Evolutionary conservation across 2,113 vertebrate species (phyloP).

Genomic region (Crotalus helleri): DNA sequence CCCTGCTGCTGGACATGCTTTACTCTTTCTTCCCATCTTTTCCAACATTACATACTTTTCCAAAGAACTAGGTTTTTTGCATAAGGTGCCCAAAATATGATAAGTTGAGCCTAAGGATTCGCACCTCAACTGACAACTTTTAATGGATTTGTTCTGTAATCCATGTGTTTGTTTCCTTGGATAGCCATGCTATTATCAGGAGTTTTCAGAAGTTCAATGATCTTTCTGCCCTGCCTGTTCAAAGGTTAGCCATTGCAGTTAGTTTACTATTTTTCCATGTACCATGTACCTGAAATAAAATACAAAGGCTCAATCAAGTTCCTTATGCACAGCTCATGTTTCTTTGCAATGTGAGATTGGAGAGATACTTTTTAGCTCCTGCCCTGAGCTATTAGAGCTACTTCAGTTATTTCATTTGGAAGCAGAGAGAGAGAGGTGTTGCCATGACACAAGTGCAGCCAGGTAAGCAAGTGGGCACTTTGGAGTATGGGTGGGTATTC

Average conservation of each 20-base stretch:
- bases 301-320: not conserved
- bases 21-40: not conserved
- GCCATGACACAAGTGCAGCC: not conserved
- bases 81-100: not conserved
- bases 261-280: not conserved
- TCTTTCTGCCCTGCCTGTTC: not conserved
- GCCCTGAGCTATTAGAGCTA: not conserved
- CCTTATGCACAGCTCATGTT: constrained; percentile 24
- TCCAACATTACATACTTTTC: not conserved
- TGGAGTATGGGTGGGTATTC: not conserved
- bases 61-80: not conserved
- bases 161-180: not conserved
- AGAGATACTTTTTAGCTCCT: constrained; percentile 4
- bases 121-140: not conserved
- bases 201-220: not conserved
- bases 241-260: not conserved
- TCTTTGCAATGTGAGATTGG: constrained; percentile 25
- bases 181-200: not conserved
- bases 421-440: not conserved
- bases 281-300: constrained; percentile 7
- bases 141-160: not conserved
- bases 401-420: not conserved
- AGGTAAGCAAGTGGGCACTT: not conserved
- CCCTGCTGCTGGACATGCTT: not conserved
- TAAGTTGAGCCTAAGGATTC: not conserved